Evolutionary conservation across 2,888 invertebrate genomes (phyloP), one percentile per base, ranked within the genome.

Genomic region (Nineta flava): DNA sequence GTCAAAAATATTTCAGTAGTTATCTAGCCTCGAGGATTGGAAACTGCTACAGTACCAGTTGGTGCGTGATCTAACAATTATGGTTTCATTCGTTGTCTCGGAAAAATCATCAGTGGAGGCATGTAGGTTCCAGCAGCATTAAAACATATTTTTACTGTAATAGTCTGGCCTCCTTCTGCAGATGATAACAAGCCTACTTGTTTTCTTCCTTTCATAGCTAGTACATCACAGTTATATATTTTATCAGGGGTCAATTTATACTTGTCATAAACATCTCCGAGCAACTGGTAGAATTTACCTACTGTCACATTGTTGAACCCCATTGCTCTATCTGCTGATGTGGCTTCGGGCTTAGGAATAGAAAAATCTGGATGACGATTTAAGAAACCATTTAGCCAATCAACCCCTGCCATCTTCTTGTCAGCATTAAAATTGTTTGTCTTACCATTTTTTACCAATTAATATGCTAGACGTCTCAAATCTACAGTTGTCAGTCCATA

Each of bases 311-410:
- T 60, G 47, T 62, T 61, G 60, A 61, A 26, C 2, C 26, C 26
- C 6, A 26, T 26, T 26, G 26, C 26, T 26, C 62, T 26, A 6
- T 5, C 26, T 46, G 59, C 57, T 40, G 60, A 52, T 2, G 57
- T 58, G 3, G 49, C 16, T 53, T 58, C 57, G 42, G 56, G 58
- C 38, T 52, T 53, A 21, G 56, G 48, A 16, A 56, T 9, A 12
- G 55, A 54, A 15, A 58, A 46, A 34, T 51, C 51, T 46, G 55
- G 48, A 43, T 58, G 52, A 44, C 54, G 50, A 9, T 49, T 58
- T 31, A 61, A 50, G 54, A 62, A 62, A 6, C 54, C 51, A 9
- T 52, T 47, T 12, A 57, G 12, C 61, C 61, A 62, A 35, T 62
- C 59, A 52, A 55, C 53, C 9, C 62, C 61, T 45, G 62, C 60